Conservation (phyloP, 1,140 invertebrate species). For the Drosophila nigrodunni region DNA sequence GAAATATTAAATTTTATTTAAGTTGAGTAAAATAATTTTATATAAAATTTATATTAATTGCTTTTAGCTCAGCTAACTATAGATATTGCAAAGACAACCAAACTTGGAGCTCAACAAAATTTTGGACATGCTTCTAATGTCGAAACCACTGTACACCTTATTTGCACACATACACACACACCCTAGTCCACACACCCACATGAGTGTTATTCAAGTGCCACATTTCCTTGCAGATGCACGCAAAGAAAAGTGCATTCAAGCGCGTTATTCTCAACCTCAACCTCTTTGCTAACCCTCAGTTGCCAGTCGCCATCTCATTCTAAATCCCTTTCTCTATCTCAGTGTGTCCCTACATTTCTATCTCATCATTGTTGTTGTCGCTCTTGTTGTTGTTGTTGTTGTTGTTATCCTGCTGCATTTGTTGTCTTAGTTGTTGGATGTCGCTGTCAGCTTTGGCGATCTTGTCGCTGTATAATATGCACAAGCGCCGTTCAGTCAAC, state of each 20-base stretch:
- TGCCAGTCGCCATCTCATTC: neutral
- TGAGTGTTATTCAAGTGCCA: conserved; percentile 20
- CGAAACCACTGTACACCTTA: conserved; percentile 13
- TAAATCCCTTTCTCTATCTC: neutral
- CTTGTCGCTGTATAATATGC: conserved; percentile 37
- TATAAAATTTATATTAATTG: too few species aligned
- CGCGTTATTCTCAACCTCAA: neutral
- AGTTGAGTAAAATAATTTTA: too few species aligned
- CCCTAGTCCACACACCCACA: neutral
- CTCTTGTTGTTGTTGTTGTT: neutral
- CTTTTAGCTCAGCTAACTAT: too few species aligned
- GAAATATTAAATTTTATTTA: too few species aligned
- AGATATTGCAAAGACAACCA: too few species aligned
- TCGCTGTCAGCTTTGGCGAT: conserved; percentile 33
- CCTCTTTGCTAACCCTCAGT: neutral
- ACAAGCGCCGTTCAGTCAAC: conserved; percentile 33
- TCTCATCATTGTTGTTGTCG: neutral
- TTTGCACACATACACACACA: neutral
- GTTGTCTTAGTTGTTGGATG: conserved; percentile 10
- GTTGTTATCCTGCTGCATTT: conserved; percentile 1
- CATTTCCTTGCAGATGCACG: conserved; percentile 38
- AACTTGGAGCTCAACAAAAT: neutral
- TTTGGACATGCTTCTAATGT: neutral
- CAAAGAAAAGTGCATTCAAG: conserved; percentile 54
- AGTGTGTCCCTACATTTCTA: too few species aligned